These are phyloP conservation scores for Hermatobates lingyangjiaoensis DNA, from an alignment of 1,140 invertebrate genomes.

Conservation along the genomic window DNA sequence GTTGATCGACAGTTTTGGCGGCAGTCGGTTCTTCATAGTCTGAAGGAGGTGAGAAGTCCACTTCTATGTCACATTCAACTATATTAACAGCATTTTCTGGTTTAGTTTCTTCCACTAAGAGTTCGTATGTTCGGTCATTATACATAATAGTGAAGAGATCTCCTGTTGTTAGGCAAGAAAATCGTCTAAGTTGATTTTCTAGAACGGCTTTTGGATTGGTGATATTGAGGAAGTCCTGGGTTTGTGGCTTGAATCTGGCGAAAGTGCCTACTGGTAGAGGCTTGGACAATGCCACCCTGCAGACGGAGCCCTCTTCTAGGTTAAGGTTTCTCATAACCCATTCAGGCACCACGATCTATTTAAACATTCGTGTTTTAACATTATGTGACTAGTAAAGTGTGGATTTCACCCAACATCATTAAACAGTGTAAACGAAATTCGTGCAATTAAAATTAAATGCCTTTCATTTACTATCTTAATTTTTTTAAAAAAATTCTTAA, in stretches of 20 bases:
- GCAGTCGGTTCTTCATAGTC: conserved; percentile 64
- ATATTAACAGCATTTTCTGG: conserved; percentile 90
- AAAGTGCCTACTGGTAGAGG: conserved; percentile 87
- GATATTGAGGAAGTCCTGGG: conserved; percentile 90
- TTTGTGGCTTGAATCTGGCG: conserved; percentile 94
- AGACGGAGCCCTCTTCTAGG: conserved; percentile 69
- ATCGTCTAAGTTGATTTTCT: conserved; percentile 90
- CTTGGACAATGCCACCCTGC: conserved; percentile 74
- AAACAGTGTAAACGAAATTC: no score
- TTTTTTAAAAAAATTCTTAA: no score
- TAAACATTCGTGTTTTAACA: no score
- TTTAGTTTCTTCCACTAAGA: conserved; percentile 87
- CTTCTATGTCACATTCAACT: conserved; percentile 99
- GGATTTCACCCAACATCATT: no score
- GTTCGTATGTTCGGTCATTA: conserved; percentile 85
- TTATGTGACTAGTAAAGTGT: no score
- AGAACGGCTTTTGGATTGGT: conserved; percentile 92
- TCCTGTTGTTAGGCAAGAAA: conserved; percentile 88
- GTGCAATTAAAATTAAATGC: no score
- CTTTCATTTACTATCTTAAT: no score
- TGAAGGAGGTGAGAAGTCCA: conserved; percentile 88
- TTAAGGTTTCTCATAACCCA: conserved; percentile 97
- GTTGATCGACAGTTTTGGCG: background rate
- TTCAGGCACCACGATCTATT: background rate
- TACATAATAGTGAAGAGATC: conserved; percentile 96